Conservation (phyloP, 2,113 vertebrate species). For the Tachuris rubrigastra region DNA sequence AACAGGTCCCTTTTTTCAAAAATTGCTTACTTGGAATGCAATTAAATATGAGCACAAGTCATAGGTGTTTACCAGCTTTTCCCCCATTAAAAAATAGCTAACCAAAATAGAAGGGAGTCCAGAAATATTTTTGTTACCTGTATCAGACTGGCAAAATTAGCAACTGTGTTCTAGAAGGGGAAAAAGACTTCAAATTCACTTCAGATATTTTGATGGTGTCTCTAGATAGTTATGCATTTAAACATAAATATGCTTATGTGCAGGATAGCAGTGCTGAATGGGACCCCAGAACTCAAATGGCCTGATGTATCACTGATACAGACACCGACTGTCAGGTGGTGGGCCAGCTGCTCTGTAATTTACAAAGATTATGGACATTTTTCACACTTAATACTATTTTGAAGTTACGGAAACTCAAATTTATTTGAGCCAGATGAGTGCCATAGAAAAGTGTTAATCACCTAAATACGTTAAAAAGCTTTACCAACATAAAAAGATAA, state of each 20-base stretch:
- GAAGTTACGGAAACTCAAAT: neutral
- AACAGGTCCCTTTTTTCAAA: neutral
- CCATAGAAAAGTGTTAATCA: neutral
- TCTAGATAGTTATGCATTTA: neutral
- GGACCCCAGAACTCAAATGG: neutral
- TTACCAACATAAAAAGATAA: neutral
- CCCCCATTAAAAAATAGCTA: neutral
- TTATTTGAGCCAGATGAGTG: neutral
- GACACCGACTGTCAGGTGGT: neutral
- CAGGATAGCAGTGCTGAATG: neutral
- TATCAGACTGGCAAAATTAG: neutral
- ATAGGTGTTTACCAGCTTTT: neutral
- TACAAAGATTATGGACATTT: neutral
- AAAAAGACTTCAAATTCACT: neutral
- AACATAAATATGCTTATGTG: neutral
- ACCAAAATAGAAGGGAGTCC: neutral
- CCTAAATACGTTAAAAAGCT: neutral
- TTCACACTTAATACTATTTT: neutral
- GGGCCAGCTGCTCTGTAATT: neutral
- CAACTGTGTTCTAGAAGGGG: neutral
- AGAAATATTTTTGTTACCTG: neutral
- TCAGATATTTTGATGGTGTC: neutral
- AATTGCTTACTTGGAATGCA: neutral
- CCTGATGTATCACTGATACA: neutral
- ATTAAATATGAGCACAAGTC: neutral